Evolutionary conservation across 1,140 invertebrate species (phyloP), one percentile per base, ranked within the genome.

Genomic region (Drosophila seguyi): DNA sequence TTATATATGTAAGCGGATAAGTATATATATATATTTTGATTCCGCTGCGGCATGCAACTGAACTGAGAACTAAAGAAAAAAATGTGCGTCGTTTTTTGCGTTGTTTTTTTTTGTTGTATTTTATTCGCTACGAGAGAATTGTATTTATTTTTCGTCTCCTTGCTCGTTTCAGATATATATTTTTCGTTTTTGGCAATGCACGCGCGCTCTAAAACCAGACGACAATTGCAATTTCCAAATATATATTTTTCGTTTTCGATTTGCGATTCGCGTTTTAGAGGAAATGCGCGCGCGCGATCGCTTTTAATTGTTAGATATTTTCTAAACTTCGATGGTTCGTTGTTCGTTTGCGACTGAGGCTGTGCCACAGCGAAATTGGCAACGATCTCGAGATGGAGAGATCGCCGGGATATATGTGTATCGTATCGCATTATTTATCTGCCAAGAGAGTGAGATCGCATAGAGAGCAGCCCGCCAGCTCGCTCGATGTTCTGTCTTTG

Each of bases 261-360:
- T 67, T 45, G 31, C 56, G 53, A 34, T 53, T 66, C 38, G 61
- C 50, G 66, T 53, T 53, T 66, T 85, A 52, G 74, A 66, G 65
- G 59, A 56, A 76, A 82, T 66, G 84, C 84, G 84, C 84, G 80
- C 84, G 84, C 60, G 66, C 78, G 75, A 61, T 79, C 56, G 61
- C 69, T 58, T 79, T 66, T 60, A 71, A 60, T 68, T 76, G 63
- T 75, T 47, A 53, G 68, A 76, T 48, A 57, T 79, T 81, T 90
- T 81, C 87, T 86, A 81, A 82, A 91, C 90, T 91, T 91, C 90
- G 91, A 90, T 92, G 85, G 90, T 83, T 91, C 90, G 90, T 90
- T 91, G 83, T 90, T 91, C 90, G 90, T 91, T 92, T 91, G 91
- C 90, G 88, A 91, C 90, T 91, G 91, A 91, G 73, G 67, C 90